Base-by-base conservation (phyloP, 2,797 vertebrate species). In the Florisuga fusca region DNA sequence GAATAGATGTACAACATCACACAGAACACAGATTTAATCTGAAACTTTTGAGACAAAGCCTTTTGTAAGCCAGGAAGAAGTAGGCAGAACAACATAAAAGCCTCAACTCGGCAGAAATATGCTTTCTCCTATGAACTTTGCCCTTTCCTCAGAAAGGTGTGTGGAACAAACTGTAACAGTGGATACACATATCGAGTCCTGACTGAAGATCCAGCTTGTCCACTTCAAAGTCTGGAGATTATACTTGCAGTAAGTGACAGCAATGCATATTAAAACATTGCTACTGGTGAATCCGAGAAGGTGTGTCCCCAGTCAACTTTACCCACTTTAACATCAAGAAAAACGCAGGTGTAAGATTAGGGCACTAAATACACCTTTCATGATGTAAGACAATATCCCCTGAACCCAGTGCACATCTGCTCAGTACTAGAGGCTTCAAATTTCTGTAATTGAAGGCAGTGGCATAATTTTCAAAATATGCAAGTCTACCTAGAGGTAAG, bases 321-420 rank as follows among this genome's bases (percentile, higher is more conserved):
- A 67, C 6, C 31, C 25, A 6, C 16, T 57, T 71, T 2, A 36
- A 43, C 12, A 58, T 21, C 3, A 61, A 36, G 33, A 64, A 64
- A 73, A 77, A 61, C 67, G 4, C 3, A 67, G 2, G 9, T 51
- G 4, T 20, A 62, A 43, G 16, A 84, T 12, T 19, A 68, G 31
- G 50, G 48, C 5, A 12, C n/a, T 55, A 34, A 87, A 58, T 4
- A 13, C 6, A 50, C 5, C 23, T 84, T 82, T 51, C 22, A 9
- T 10, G 8, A 57, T 13, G 3, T 10, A 41, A 64, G 45, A 55
- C 18, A 26, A 31, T 9, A 51, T 16, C 41, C 27, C 29, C 33
- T 25, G 10, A 77, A 75, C 4, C 5, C 36, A 54, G 31, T 0
- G 0, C 2, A 12, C 8, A 62, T 2, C 23, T 59, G 31, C 14